phyloP scores from a whole-genome alignment of 2,113 vertebrate genomes.

The Ascaphus truei region DNA sequence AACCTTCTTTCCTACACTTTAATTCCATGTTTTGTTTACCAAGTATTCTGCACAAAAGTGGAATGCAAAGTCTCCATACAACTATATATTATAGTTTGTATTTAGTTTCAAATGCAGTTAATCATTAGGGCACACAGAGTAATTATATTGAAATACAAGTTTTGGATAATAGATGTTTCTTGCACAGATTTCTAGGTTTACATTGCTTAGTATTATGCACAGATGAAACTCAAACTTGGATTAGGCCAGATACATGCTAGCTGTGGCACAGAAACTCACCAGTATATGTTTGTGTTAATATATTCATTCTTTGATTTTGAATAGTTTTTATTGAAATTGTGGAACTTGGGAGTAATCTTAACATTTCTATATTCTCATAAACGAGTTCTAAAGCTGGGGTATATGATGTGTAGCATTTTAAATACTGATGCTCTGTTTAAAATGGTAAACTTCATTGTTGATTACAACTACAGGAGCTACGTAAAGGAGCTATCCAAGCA shows the following conservation, averaged over 20 bases:
- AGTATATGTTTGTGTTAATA: background rate
- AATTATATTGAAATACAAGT: background rate
- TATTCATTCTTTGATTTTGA: background rate
- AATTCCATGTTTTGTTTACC: no score
- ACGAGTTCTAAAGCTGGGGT: background rate
- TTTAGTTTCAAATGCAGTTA: background rate
- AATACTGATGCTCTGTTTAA: slow-evolving; percentile 3
- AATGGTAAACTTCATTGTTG: background rate
- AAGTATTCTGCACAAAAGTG: no score
- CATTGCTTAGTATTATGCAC: background rate
- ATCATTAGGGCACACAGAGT: background rate
- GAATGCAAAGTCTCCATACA: no score
- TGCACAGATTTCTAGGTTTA: background rate
- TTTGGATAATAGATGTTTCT: background rate
- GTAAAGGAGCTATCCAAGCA: no score
- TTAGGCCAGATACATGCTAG: background rate
- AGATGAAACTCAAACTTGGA: background rate
- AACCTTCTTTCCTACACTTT: no score
- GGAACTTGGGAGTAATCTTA: background rate
- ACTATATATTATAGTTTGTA: no score
- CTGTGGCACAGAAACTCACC: background rate
- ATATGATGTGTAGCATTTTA: background rate
- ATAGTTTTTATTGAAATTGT: background rate
- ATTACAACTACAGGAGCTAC: background rate
- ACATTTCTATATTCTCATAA: background rate